Base-by-base conservation (phyloP, 2,113 vertebrate species). In the Odontophorus gujanensis region DNA sequence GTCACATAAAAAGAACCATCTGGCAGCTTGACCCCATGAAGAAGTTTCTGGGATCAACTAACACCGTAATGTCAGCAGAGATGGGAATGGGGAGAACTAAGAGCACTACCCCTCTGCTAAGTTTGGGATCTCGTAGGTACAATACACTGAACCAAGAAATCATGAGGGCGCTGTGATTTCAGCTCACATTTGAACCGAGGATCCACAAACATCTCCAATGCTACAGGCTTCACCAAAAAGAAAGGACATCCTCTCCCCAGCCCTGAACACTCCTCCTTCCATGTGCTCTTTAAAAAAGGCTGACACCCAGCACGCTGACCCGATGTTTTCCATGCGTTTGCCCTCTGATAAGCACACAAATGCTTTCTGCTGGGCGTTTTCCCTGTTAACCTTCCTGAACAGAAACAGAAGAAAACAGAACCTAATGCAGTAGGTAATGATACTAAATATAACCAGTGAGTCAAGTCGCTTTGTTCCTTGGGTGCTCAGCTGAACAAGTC, bases 371-470 rank as follows among this genome's bases (percentile, higher is more conserved):
- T 89, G 96, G 92, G 93, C 94, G 90, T 96, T 95, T 95, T 97
- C 94, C 80, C 90, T 62, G 67, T 92, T 94, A 83, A 91, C 93
- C 96, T 97, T 94, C 96, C 95, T 97, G 94, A 94, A 92, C 65
- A 87, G 53, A 89, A 85, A 2, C 90, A 11, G 73, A 63, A 97
- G 93, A 93, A 95, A 94, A 95, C 11, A 4, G 86, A 95, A 77
- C 88, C 79, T 45, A n/a, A 53, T 34, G 82, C 71, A 90, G 62
- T 86, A 90, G 76, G 87, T 96, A 96, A 95, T 92, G 94, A 72
- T 89, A 82, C 94, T 96, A 97, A 96, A 95, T 96, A 96, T 94
- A 96, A 95, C 71, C 78, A 68, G 25, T 85, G 89, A 95, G 88
- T 92, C 89, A 94, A 96, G 86, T 77, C 45, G 69, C 81, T 93